Evolutionary conservation across 2,797 vertebrate genomes (phyloP).

Genomic region (Psittacula derbiana): DNA sequence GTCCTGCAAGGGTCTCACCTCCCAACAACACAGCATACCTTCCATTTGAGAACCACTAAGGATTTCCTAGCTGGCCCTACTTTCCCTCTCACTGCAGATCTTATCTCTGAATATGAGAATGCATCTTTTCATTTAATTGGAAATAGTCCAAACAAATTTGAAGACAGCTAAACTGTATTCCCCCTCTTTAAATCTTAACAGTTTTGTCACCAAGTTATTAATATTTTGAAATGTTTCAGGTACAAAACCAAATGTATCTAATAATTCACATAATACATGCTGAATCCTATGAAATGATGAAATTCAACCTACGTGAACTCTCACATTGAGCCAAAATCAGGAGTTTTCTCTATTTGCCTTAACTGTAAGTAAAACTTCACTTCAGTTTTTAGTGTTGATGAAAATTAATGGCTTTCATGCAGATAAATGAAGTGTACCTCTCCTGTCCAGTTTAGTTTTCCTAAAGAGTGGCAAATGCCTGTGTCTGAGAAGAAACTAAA

Average conservation of each 20-base stretch:
- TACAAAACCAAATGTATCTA: not conserved
- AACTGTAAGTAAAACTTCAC: not conserved
- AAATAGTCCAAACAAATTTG: not conserved
- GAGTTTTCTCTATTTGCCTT: not conserved
- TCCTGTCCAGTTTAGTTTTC: not conserved
- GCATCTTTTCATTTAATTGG: not conserved
- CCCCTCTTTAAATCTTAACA: not conserved
- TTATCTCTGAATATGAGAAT: not conserved
- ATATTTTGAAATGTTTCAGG: not conserved
- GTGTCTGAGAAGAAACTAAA: not conserved
- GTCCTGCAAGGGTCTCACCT: not conserved
- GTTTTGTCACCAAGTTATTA: not conserved
- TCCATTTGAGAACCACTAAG: not conserved
- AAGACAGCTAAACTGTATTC: not conserved
- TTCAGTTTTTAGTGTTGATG: not conserved
- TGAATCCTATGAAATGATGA: not conserved
- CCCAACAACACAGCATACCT: fast-evolving
- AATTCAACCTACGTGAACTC: not conserved
- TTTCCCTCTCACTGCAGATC: not conserved
- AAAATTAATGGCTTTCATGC: not conserved
- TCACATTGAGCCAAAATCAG: not conserved
- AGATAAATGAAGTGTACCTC: not conserved
- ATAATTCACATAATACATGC: not conserved
- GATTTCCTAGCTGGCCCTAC: not conserved
- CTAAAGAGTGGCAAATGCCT: not conserved